phyloP scores from a whole-genome alignment of 2,888 invertebrate species.

The Antheraea yamamai region DNA sequence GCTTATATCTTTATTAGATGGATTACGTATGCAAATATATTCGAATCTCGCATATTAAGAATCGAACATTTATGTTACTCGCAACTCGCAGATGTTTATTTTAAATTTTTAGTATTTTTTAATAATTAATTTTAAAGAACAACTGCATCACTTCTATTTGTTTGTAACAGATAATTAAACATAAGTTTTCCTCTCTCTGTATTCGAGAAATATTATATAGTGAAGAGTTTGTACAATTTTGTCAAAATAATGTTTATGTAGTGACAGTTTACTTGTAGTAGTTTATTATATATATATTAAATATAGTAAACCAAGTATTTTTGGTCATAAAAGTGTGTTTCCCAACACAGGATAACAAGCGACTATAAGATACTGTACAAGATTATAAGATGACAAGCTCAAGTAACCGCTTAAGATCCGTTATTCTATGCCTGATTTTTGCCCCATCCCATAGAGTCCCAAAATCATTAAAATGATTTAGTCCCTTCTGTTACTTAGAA shows the following conservation, averaged over 20 bases:
- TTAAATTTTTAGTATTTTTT: not conserved
- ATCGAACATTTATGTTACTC: not conserved
- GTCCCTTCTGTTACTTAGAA: too few species aligned
- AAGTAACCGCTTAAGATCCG: not conserved
- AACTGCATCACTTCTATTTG: not conserved
- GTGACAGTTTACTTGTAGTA: too few species aligned
- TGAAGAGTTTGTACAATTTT: too few species aligned
- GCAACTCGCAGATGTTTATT: not conserved
- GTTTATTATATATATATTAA: too few species aligned
- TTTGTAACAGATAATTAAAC: not conserved
- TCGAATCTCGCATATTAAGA: not conserved
- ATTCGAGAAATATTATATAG: too few species aligned
- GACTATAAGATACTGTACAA: too few species aligned
- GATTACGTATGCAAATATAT: conserved; percentile 4
- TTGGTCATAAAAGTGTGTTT: too few species aligned
- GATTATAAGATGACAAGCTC: not conserved
- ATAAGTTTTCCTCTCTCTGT: not conserved
- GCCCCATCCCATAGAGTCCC: not conserved
- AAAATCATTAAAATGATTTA: not conserved
- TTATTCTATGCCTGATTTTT: not conserved
- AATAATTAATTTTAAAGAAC: not conserved
- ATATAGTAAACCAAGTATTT: too few species aligned
- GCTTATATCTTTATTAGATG: not conserved
- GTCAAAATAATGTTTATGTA: too few species aligned
- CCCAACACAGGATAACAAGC: too few species aligned